Conservation (phyloP, 1,140 invertebrate genomes). For the Diuraphis noxia region DNA sequence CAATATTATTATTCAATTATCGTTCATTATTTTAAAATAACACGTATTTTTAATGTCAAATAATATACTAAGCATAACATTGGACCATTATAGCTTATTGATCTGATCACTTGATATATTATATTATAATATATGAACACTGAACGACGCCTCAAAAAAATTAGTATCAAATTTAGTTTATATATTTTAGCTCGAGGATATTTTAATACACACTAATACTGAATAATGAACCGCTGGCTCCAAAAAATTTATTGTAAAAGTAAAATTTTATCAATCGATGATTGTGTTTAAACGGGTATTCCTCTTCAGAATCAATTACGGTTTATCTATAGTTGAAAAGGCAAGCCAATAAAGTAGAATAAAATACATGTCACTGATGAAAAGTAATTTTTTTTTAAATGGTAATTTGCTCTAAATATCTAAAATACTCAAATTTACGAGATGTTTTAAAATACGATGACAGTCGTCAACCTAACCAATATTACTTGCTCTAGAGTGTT, state of each 20-base stretch:
- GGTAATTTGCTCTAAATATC: not conserved
- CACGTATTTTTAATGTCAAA: no score
- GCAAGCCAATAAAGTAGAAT: not conserved
- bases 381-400: not conserved
- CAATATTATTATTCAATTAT: not conserved
- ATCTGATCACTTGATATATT: no score
- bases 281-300: not conserved
- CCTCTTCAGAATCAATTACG: not conserved
- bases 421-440: no score
- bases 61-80: not conserved
- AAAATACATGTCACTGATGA: not conserved
- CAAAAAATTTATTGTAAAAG: not conserved
- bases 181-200: not conserved
- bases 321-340: not conserved
- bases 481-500: not conserved
- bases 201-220: no score
- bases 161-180: not conserved
- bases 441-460: not conserved
- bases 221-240: fast-evolving
- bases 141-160: not conserved
- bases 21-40: not conserved
- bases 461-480: not conserved
- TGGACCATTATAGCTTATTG: no score
- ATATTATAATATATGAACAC: not conserved
- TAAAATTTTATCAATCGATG: not conserved